phyloP scores from a whole-genome alignment of 1,140 invertebrate genomes.

The Notospermus geniculatus region DNA sequence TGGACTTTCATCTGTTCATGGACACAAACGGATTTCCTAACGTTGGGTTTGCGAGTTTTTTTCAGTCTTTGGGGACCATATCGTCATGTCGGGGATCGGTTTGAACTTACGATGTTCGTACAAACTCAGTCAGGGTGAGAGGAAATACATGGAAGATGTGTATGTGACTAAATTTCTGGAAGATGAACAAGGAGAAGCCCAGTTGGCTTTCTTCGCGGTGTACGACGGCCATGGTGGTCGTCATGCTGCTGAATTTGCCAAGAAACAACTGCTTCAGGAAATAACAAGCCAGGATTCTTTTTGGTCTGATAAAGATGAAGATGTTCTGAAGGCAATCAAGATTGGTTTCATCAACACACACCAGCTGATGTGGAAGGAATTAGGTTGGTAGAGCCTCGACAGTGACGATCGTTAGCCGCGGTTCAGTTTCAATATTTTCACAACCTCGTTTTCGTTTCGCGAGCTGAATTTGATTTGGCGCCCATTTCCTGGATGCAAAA shows the following conservation, averaged over 20 bases:
- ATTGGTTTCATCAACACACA: conserved; percentile 92
- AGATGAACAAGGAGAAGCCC: conserved; percentile 62
- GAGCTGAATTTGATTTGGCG: conserved; percentile 9
- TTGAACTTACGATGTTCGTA: conserved; percentile 80
- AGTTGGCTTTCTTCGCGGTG: conserved; percentile 96
- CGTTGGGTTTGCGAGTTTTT: neutral
- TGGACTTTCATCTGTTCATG: neutral
- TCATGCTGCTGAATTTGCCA: conserved; percentile 89
- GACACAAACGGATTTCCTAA: conserved; percentile 1
- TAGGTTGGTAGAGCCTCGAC: conserved; percentile 66
- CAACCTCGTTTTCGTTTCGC: neutral
- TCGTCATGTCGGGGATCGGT: conserved; percentile 27
- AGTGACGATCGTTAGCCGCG: neutral
- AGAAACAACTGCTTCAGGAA: conserved; percentile 90
- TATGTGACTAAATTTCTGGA: conserved; percentile 71
- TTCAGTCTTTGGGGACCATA: neutral
- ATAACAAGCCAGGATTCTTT: conserved; percentile 90
- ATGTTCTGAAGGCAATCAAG: conserved; percentile 80
- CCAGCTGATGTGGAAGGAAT: conserved; percentile 92
- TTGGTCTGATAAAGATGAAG: conserved; percentile 91
- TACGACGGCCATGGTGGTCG: conserved; percentile 94
- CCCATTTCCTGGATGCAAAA: conserved; percentile 11
- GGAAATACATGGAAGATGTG: conserved; percentile 99
- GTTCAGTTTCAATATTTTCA: neutral
- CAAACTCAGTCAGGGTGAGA: conserved; percentile 91